Base-by-base conservation (phyloP, 2,113 vertebrate genomes). In the Gavia stellata region DNA sequence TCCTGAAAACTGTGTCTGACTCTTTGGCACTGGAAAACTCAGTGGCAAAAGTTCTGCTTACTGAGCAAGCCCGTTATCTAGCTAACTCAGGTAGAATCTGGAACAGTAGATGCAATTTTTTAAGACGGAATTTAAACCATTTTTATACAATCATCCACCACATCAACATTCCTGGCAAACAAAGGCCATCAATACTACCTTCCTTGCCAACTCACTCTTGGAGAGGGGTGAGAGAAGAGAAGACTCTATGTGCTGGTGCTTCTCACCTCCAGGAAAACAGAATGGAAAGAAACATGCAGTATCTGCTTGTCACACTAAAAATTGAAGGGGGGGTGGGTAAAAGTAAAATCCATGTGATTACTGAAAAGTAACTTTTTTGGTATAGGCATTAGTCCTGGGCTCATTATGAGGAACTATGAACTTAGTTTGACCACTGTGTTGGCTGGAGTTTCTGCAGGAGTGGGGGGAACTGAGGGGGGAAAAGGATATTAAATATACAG, bases 401-500 rank as follows among this genome's bases (percentile, higher is more conserved):
- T 91, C 85, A 66, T 87, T 95, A 95, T 0, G 44, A 86, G 91
- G 87, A 92, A 55, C 82, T 91, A 42, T 96, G 92, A 96, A 95
- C 82, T 97, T 55, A 77, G 87, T 93, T 95, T 97, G 94, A 97
- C 78, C 93, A 91, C 49, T 63, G 62, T 75, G 81, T 52, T 94
- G 95, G 74, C 24, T 31, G 38, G 28, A 70, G 62, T 93, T 96
- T 95, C 91, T 83, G 86, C 84, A 96, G 86, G 83, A 86, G 59
- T 72, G 50, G 81, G 92, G 47, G 62, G n/a, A 80, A 63, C 66
- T 59, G 56, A 78, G 91, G 38, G 78, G 61, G 67, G 19, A 25
- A 94, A 95, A 80, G 86, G 81, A 95, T 96, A 95, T 92, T 93
- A 96, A 91, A 82, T 87, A 92, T 26, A 95, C 66, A 86, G 86